Evolutionary conservation across 2,888 invertebrate genomes (phyloP).

Genomic region (Xylota sylvarum): DNA sequence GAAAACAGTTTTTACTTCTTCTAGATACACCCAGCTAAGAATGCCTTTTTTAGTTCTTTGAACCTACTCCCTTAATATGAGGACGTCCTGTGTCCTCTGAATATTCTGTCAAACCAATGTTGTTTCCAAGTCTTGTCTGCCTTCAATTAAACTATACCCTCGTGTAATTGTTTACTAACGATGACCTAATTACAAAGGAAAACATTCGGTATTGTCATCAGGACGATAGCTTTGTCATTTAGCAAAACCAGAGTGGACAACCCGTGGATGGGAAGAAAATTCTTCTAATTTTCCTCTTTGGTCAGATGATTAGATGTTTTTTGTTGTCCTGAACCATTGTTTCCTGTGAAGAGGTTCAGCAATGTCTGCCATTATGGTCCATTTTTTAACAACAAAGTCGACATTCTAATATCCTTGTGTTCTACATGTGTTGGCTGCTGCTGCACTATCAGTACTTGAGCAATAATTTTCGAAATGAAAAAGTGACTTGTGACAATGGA

Average conservation of each 20-base stretch:
- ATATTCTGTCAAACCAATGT: too few relatives aligned
- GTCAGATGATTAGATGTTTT: slow-evolving; percentile 62
- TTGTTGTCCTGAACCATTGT: slow-evolving; percentile 53
- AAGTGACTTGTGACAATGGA: slow-evolving; percentile 34
- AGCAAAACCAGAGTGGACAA: slow-evolving; percentile 46
- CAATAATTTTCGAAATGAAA: slow-evolving; percentile 20
- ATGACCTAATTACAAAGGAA: slow-evolving; percentile 67
- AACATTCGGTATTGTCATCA: slow-evolving; percentile 57
- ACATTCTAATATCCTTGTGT: slow-evolving; percentile 67
- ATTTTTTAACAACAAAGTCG: slow-evolving; percentile 47
- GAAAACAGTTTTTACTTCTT: too few relatives aligned
- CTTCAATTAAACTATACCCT: background rate
- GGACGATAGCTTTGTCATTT: slow-evolving; percentile 15
- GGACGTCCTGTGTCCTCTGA: too few relatives aligned
- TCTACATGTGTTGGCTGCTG: slow-evolving; percentile 41
- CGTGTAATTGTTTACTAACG: slow-evolving; percentile 62
- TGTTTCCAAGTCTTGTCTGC: background rate
- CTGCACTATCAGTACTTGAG: slow-evolving; percentile 42
- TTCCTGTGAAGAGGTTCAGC: slow-evolving; percentile 49
- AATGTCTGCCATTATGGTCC: slow-evolving; percentile 47
- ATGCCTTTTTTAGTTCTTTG: too few relatives aligned
- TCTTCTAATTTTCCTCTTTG: slow-evolving; percentile 60
- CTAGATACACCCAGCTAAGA: too few relatives aligned
- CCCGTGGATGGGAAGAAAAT: slow-evolving; percentile 70
- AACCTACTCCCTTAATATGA: too few relatives aligned